Conservation (phyloP, 2,888 invertebrate species). For the Agonum fuliginosum region DNA sequence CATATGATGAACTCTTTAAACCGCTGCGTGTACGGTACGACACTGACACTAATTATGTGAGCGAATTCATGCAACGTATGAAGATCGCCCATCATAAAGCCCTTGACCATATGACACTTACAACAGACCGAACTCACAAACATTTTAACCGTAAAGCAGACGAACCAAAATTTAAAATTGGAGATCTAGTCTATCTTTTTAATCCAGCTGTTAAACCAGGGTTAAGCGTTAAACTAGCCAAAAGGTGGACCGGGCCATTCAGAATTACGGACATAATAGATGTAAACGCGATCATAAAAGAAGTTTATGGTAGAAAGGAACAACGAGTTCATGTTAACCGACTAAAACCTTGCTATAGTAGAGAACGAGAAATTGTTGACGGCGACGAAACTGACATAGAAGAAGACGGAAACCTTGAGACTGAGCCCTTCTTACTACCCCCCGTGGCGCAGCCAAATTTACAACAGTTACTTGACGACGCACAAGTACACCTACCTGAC, state of each 20-base stretch:
- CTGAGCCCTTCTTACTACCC: no score
- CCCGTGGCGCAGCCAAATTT: no score
- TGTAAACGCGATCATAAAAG: slow-evolving; percentile 1
- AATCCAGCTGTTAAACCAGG: slow-evolving; percentile 17
- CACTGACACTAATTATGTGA: slow-evolving; percentile 31
- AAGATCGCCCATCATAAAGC: slow-evolving; percentile 26
- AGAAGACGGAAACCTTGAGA: background rate
- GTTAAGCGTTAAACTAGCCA: slow-evolving; percentile 15
- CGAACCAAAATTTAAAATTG: background rate
- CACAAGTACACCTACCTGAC: no score
- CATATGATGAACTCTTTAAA: slow-evolving; percentile 30
- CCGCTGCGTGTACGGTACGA: slow-evolving; percentile 19
- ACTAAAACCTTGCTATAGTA: background rate
- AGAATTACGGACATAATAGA: background rate
- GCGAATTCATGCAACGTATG: slow-evolving; percentile 23
- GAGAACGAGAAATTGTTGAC: background rate
- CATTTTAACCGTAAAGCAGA: slow-evolving; percentile 29
- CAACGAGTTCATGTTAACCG: slow-evolving; percentile 10
- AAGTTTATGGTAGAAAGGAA: background rate
- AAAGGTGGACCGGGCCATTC: slow-evolving; percentile 24
- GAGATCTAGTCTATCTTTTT: slow-evolving; percentile 27
- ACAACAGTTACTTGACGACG: no score
- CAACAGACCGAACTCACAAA: slow-evolving; percentile 4
- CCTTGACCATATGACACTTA: background rate
- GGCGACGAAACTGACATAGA: background rate